Base-by-base conservation (phyloP, 2,113 vertebrate species). In the Cinclus cinclus region DNA sequence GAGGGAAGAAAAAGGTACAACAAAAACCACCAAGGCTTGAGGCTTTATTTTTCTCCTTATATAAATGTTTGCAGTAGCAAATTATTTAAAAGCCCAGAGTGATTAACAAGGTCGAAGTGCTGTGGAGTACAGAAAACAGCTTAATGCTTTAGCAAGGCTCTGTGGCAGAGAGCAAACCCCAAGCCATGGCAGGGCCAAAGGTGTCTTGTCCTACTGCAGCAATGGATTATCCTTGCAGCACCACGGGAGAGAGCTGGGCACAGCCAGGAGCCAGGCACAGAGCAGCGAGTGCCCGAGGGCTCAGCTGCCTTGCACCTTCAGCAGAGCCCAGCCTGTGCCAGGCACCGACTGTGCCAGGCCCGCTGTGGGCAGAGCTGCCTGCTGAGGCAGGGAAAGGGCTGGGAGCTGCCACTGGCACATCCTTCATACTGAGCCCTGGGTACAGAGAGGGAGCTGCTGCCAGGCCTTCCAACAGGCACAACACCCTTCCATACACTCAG, bases 1-100 rank as follows among this genome's bases (percentile, higher is more conserved):
- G 67, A 83, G 50, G 6, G 69, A 44, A 63, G 42, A 4, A 18
- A 16, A 85, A 83, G 16, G 6, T 14, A 71, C 64, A 84, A 64
- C 31, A 49, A 78, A 92, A 86, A 23, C 30, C 16, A 24, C n/a
- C 62, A 55, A 75, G 28, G 58, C 4, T 4, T 9, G 12, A 21
- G 15, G 6, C 23, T 19, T 44, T 24, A 50, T 63, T 47, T 47
- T 62, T 60, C 49, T 52, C 37, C 23, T 50, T 65, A 27, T 14
- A 68, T 24, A 56, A 86, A 87, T 60, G 56, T 59, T 60, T 69
- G 41, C 52, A n/a, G 52, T 3, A 83, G 47, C 15, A 52, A 83
- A 92, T 88, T 85, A 76, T 53, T 77, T 90, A 87, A 94, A 87
- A 94, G 69, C 60, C 67, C 52, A 44, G 37, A 76, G 85, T 17